A percentile compares a stretch with the other conserved stretches of the same genome.
Evolutionary conservation across 2,113 vertebrate genomes (phyloP).

Genomic region (Antechinus flavipes): DNA sequence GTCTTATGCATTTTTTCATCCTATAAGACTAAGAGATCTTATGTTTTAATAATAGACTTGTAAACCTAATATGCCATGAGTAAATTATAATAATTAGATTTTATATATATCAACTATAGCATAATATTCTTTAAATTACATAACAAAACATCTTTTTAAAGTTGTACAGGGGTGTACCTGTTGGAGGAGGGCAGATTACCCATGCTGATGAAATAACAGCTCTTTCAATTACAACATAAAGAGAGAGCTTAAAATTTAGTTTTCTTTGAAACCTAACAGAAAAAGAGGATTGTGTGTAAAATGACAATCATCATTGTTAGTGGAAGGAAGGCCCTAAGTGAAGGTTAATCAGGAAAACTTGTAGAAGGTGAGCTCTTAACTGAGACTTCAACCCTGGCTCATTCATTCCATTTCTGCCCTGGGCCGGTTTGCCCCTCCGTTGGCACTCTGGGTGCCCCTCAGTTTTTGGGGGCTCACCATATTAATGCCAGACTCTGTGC

Average conservation of each 20-base stretch:
- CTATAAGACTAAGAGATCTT: background rate
- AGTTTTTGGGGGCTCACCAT: background rate
- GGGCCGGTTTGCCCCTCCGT: too few relatives aligned
- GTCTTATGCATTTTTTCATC: background rate
- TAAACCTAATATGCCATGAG: background rate
- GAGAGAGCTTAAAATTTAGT: background rate
- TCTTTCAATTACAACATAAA: background rate
- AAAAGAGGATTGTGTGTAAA: background rate
- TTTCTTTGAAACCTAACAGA: background rate
- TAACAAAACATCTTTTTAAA: background rate
- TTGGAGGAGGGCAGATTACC: background rate
- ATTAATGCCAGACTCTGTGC: background rate
- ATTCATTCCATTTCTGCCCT: background rate
- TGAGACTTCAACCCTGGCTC: background rate
- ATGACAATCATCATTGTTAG: background rate
- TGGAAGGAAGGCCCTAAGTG: background rate
- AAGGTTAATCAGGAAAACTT: background rate
- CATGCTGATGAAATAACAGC: background rate
- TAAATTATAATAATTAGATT: background rate
- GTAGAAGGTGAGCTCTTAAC: background rate
- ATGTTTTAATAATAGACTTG: background rate
- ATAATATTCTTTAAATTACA: background rate
- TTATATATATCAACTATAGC: background rate
- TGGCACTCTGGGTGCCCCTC: background rate
- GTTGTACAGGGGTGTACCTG: too few relatives aligned